Evolutionary conservation across 2,888 invertebrate genomes (phyloP).

Genomic region (Amphipoea oculea): DNA sequence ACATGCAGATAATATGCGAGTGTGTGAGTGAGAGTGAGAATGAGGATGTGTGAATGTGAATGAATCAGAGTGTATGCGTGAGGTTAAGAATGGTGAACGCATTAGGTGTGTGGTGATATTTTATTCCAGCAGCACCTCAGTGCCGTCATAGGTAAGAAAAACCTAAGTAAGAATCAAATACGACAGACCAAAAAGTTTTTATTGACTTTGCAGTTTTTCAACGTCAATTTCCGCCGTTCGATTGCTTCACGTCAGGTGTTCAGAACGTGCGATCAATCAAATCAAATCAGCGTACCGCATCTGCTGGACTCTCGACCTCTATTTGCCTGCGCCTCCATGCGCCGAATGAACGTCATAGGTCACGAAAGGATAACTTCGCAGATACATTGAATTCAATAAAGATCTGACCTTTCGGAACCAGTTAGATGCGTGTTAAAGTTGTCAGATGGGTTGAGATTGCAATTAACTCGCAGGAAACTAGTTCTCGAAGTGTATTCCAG

Average conservation of each 20-base stretch:
- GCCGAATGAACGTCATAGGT: constrained; percentile 21
- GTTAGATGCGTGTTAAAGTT: constrained; percentile 55
- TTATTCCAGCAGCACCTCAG: neutral
- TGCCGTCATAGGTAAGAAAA: neutral
- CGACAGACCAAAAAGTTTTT: neutral
- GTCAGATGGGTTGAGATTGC: constrained; percentile 58
- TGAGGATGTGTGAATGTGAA: neutral
- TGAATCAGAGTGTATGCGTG: neutral
- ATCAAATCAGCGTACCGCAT: constrained; percentile 33
- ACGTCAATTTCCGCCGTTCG: constrained; percentile 1
- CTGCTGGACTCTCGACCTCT: constrained; percentile 32
- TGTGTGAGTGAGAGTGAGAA: neutral
- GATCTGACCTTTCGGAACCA: constrained; percentile 64
- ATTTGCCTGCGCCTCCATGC: constrained; percentile 4
- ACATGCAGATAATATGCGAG: neutral
- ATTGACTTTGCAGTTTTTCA: constrained; percentile 5
- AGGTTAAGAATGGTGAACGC: neutral
- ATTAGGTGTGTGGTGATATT: neutral
- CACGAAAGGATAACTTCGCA: constrained; percentile 25
- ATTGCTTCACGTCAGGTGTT: constrained; percentile 20
- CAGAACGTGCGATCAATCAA: constrained; percentile 49
- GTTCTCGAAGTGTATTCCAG: constrained; percentile 46
- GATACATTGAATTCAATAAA: constrained; percentile 33
- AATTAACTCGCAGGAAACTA: constrained; percentile 67
- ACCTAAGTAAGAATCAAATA: neutral